Evolutionary conservation across 2,113 vertebrate genomes (phyloP), one percentile per base, ranked within the genome.

Genomic region (Chlorodrepanis virens): DNA sequence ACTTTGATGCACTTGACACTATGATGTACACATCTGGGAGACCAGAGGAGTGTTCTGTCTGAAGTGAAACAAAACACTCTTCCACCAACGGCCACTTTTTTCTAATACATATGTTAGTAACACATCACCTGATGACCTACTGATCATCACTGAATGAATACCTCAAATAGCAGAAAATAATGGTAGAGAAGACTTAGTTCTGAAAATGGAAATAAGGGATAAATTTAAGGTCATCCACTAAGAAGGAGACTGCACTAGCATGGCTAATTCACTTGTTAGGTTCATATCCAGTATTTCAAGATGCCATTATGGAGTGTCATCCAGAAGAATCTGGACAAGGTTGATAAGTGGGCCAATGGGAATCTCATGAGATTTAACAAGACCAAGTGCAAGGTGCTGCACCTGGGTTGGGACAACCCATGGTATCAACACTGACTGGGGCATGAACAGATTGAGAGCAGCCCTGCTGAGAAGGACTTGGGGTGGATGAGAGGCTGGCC

Each of bases 1-100:
- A 70, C 33, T 70, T 83, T 11, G 71, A 83, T 77, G 61, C 52
- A 72, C 65, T 87, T 84, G 87, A 97, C 93, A 94, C 94, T 94
- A 94, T 84, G 25, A 57, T 89, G n/a, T 54, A 81, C 20, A 42
- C 7, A n/a, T 89, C 75, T 92, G 93, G 83, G 93, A 96, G 88
- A 70, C 3, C 2, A 21, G 31, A 60, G 37, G 24, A 83, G 35
- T 47, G 79, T 54, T 83, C 11, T 2, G 3, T 44, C 27, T 57
- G 42, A 79, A 64, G 28, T 53, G 37, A 69, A 97, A 69, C 1
- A 12, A 74, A 92, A 90, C 71, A 60, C 83, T 56, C 88, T 44
- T 70, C 53, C 44, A 52, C 5, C 47, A 80, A 44, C 18, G 87
- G 33, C 52, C 64, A 75, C 52, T 69, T 90, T 90, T 52, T 94